Conservation (phyloP, 2,888 invertebrate species). For the Metacarcinus magister region DNA sequence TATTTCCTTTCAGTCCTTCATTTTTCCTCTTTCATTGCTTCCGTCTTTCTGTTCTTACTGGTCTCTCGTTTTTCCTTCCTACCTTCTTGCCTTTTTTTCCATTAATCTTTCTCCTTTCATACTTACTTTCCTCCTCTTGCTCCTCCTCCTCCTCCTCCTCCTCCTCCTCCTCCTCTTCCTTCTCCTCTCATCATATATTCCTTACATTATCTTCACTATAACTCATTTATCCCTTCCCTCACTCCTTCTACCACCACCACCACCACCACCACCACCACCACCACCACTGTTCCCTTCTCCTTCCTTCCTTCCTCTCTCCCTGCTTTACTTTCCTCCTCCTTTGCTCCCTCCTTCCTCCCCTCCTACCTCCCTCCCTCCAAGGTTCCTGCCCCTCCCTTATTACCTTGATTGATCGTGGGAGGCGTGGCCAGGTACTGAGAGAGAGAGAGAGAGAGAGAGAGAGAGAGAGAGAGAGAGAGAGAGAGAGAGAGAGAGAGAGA, state of each 20-base stretch:
- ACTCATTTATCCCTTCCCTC: background rate
- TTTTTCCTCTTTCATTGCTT: background rate
- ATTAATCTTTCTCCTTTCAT: background rate
- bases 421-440: background rate
- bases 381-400: background rate
- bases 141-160: background rate
- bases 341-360: background rate
- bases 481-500: slow-evolving; percentile 51
- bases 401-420: background rate
- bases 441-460: slow-evolving; percentile 49
- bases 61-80: background rate
- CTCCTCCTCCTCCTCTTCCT: background rate
- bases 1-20: background rate
- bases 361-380: background rate
- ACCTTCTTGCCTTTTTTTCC: background rate
- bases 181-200: slow-evolving; percentile 1
- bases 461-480: slow-evolving; percentile 57
- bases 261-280: background rate
- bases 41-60: background rate
- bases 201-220: background rate
- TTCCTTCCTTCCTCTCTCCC: background rate
- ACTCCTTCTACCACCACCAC: background rate
- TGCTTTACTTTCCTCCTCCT: background rate
- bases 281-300: background rate
- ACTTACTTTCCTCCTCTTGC: background rate